Evolutionary conservation across 2,888 invertebrate genomes (phyloP).

Genomic region (Ryuthela nishihirai): DNA sequence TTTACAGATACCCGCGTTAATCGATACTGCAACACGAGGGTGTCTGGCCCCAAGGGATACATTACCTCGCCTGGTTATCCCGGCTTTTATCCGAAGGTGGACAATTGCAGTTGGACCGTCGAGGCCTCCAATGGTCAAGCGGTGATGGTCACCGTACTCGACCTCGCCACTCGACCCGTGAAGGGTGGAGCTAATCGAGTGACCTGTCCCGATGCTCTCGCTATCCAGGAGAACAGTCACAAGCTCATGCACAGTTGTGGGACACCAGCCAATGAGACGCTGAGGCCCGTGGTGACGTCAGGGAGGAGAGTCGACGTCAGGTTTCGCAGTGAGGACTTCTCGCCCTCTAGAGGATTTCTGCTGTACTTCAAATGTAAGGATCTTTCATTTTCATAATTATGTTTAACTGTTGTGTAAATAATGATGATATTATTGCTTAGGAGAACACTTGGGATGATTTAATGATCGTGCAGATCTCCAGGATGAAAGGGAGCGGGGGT

Average conservation of each 20-base stretch:
- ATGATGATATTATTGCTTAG: too few species aligned
- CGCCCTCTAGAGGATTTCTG: constrained; percentile 62
- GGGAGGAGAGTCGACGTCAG: constrained; percentile 44
- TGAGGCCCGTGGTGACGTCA: constrained; percentile 38
- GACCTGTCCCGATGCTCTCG: constrained; percentile 50
- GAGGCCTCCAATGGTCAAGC: constrained; percentile 61
- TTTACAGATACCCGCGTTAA: constrained; percentile 57
- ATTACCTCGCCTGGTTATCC: constrained; percentile 71
- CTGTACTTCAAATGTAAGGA: constrained; percentile 62
- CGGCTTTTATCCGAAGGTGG: constrained; percentile 65
- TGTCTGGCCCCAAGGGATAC: constrained; percentile 60
- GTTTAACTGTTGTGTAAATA: neutral
- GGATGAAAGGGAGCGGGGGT: too few species aligned
- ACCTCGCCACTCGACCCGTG: constrained; percentile 62
- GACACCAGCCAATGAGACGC: constrained; percentile 9
- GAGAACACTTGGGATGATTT: too few species aligned
- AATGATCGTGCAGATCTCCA: too few species aligned
- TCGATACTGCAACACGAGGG: constrained; percentile 59
- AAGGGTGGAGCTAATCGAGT: constrained; percentile 50
- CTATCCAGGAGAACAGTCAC: constrained; percentile 36
- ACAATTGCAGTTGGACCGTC: constrained; percentile 65
- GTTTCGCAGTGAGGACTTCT: constrained; percentile 55
- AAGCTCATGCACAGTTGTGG: constrained; percentile 41
- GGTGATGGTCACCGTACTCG: constrained; percentile 63
- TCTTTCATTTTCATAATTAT: constrained; percentile 1